Evolutionary conservation across 2,113 vertebrate genomes (phyloP).

Genomic region (Elephantulus edwardii): DNA sequence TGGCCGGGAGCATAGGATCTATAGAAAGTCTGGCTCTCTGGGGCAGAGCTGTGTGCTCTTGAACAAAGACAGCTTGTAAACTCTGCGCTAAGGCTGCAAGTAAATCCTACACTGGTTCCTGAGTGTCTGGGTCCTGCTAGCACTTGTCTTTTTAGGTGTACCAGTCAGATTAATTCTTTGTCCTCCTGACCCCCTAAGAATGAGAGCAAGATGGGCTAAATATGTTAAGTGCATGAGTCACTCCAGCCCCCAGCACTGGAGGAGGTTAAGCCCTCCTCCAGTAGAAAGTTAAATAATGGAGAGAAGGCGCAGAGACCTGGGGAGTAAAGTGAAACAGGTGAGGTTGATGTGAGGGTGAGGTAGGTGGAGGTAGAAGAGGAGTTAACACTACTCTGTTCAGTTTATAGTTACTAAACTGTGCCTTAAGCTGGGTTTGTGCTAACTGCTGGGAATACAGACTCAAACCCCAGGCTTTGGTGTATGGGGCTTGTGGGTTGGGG

Average conservation of each 20-base stretch:
- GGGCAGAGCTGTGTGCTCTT: neutral
- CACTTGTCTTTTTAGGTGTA: neutral
- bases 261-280: neutral
- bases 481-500: neutral
- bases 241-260: neutral
- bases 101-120: neutral
- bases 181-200: neutral
- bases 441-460: neutral
- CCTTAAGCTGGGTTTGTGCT: neutral
- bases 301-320: neutral
- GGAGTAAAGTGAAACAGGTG: neutral
- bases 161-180: neutral
- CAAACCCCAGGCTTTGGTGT: neutral
- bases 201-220: neutral
- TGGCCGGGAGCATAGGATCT: neutral
- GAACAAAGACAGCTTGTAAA: constrained; percentile 1
- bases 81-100: neutral
- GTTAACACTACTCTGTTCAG: neutral
- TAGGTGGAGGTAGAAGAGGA: too few species aligned
- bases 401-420: neutral
- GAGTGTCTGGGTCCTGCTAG: neutral
- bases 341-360: too few species aligned
- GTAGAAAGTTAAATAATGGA: neutral
- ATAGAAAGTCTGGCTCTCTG: neutral
- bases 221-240: neutral